These are phyloP conservation scores for Neodiprion virginianus DNA, from an alignment of 1,140 invertebrate species.

Conservation along the genomic window DNA sequence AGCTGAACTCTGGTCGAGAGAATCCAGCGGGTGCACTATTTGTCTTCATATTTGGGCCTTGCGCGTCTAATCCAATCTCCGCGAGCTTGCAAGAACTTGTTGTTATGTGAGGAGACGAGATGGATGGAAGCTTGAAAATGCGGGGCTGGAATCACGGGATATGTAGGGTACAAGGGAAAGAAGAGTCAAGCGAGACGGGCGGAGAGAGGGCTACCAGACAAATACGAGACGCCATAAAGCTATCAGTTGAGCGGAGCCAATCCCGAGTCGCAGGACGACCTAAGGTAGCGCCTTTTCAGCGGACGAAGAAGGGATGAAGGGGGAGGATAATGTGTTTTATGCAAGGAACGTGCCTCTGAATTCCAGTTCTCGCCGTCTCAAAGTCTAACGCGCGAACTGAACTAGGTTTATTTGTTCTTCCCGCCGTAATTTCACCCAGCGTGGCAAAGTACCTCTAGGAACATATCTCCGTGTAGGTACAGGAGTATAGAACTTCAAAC, in stretches of 20 bases:
- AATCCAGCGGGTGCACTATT: no score
- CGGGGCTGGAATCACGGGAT: no score
- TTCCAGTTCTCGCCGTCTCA: conserved; percentile 1
- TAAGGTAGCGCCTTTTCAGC: no score
- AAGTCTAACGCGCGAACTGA: not conserved
- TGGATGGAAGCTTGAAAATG: no score
- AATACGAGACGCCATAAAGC: conserved; percentile 49
- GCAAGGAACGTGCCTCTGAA: conserved; percentile 46
- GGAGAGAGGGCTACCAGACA: conserved; percentile 29
- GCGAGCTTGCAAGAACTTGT: not conserved
- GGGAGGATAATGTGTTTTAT: conserved; percentile 49
- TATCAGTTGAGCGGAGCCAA: conserved; percentile 29
- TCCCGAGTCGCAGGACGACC: not conserved
- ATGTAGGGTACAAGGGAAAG: no score
- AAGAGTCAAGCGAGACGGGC: no score
- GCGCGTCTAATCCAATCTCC: not conserved
- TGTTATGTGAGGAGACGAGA: no score
- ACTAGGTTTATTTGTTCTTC: not conserved
- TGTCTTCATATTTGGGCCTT: no score
- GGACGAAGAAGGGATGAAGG: not conserved
- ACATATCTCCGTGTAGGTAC: no score
- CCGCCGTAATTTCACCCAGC: not conserved
- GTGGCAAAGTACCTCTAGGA: not conserved
- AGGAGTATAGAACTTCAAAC: no score
- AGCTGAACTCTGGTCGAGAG: no score